phyloP scores from a whole-genome alignment of 2,797 vertebrate genomes.

The Phataginus tetradactyla region DNA sequence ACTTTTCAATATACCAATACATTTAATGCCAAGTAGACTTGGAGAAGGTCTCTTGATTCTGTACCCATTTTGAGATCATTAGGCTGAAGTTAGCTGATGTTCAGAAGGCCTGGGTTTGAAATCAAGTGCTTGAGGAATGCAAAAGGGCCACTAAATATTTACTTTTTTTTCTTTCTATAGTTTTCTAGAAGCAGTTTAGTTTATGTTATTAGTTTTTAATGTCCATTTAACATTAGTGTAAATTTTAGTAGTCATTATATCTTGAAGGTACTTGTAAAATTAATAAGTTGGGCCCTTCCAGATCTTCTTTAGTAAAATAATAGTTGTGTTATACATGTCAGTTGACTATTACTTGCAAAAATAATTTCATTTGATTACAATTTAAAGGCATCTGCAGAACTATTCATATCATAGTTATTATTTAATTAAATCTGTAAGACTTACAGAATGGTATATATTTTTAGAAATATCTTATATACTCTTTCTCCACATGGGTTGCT shows the following conservation, averaged over 20 bases:
- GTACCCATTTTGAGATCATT: background rate
- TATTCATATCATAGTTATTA: slow-evolving; percentile 10
- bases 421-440: slow-evolving; percentile 19
- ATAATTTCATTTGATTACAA: slow-evolving; percentile 44
- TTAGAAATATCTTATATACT: background rate
- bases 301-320: slow-evolving; percentile 33
- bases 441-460: background rate
- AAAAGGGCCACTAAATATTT: background rate
- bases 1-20: background rate
- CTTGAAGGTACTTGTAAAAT: slow-evolving; percentile 31
- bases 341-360: slow-evolving; percentile 14
- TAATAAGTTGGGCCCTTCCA: slow-evolving; percentile 4
- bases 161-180: background rate
- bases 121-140: background rate
- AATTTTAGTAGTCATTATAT: background rate
- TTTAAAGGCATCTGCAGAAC: background rate
- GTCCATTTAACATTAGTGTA: slow-evolving; percentile 7
- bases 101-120: background rate
- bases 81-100: background rate
- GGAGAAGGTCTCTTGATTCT: background rate
- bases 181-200: slow-evolving; percentile 4
- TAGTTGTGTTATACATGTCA: slow-evolving; percentile 30
- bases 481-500: background rate
- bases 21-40: background rate
- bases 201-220: slow-evolving; percentile 40